A percentile compares a stretch with the other conserved stretches of the same genome.
Conservation (phyloP, 2,113 vertebrate genomes). For the Spheniscus mendiculus region DNA sequence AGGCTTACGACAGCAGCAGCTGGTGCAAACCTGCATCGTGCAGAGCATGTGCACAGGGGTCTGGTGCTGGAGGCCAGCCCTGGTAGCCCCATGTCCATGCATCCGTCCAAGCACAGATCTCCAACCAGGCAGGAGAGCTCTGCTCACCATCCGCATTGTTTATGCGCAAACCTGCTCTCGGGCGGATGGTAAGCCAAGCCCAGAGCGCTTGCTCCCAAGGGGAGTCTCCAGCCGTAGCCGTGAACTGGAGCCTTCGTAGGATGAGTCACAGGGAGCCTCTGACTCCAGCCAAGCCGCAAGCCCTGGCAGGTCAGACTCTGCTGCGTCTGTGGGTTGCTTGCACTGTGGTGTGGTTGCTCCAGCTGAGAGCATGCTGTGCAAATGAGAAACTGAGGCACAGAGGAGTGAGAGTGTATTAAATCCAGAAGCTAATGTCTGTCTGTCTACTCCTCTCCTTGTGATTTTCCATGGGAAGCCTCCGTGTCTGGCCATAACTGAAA, state of each 20-base stretch:
- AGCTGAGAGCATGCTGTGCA: not conserved
- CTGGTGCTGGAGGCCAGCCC: not conserved
- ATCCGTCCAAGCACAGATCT: not conserved
- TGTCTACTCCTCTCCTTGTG: accelerated
- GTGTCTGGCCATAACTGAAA: not conserved
- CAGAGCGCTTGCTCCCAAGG: accelerated
- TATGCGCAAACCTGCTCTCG: not conserved
- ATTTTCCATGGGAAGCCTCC: not conserved
- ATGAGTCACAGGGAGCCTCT: slow-evolving; percentile 30
- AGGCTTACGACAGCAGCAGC: not conserved
- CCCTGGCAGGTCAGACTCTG: not conserved
- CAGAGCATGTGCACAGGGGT: accelerated
- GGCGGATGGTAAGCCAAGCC: not conserved
- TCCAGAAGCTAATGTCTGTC: not conserved
- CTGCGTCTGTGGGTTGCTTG: not conserved
- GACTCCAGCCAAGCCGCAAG: slow-evolving; percentile 12
- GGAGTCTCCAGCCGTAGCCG: not conserved
- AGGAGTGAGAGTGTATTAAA: not conserved
- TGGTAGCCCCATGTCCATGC: not conserved
- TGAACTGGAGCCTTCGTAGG: not conserved
- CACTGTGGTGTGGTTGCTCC: not conserved
- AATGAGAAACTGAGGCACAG: slow-evolving; percentile 17
- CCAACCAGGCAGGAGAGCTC: not conserved
- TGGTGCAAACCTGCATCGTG: not conserved
- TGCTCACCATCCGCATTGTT: not conserved